Evolutionary conservation across 2,797 vertebrate genomes (phyloP).

Genomic region (Pseudopleuronectes americanus): DNA sequence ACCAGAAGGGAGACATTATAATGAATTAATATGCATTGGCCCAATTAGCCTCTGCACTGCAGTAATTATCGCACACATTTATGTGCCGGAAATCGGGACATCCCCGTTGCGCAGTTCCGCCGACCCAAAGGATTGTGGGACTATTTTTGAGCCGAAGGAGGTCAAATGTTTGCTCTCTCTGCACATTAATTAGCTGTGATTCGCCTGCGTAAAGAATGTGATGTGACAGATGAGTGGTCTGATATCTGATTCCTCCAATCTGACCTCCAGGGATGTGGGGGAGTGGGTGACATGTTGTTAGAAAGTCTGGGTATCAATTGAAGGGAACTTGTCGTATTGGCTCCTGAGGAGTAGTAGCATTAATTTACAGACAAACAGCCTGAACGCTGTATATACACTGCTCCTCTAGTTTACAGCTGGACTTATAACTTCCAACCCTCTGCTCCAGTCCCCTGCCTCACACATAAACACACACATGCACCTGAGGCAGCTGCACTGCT

Average conservation of each 20-base stretch:
- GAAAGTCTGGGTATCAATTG: slow-evolving; percentile 53
- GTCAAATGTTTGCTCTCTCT: slow-evolving; percentile 78
- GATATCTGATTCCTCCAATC: slow-evolving; percentile 62
- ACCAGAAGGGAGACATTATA: slow-evolving; percentile 83
- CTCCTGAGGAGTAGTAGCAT: no score
- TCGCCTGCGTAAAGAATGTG: slow-evolving; percentile 65
- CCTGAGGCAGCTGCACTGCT: no score
- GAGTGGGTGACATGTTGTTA: slow-evolving; percentile 45
- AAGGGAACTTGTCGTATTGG: neutral
- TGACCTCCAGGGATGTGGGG: slow-evolving; percentile 38
- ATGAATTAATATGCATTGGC: slow-evolving; percentile 85
- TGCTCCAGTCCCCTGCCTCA: no score
- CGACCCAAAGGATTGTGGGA: slow-evolving; percentile 76
- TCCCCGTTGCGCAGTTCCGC: slow-evolving; percentile 68
- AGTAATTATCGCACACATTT: slow-evolving; percentile 77
- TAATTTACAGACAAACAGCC: neutral
- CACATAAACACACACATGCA: no score
- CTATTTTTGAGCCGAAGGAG: slow-evolving; percentile 83
- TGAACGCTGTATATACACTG: no score
- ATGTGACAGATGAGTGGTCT: slow-evolving; percentile 75
- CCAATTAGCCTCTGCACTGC: slow-evolving; percentile 84
- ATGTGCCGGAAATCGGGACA: slow-evolving; percentile 75
- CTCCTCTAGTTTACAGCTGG: neutral
- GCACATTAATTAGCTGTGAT: slow-evolving; percentile 77
- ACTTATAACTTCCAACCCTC: no score